Evolutionary conservation across 2,888 invertebrate genomes (phyloP), one percentile per base, ranked within the genome.

Genomic region (Parascotia fuliginaria): DNA sequence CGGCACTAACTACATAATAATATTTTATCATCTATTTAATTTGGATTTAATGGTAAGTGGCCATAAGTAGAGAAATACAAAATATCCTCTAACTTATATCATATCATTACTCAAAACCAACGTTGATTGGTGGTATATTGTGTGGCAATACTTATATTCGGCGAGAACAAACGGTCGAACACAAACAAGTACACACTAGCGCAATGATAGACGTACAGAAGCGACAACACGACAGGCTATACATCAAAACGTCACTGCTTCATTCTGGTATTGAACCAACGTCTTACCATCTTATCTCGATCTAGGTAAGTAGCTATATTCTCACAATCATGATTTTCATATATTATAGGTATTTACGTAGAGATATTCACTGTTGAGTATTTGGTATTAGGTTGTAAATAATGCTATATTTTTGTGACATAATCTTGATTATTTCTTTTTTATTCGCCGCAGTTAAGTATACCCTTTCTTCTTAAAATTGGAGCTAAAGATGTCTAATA

Each of bases 241-340:
- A 77, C 74, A 85, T 89, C 88, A 89, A 83, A 72, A 76, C 62
- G 79, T 83, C 82, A 69, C 60, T 60, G 64, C 43, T 16, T 36
- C 63, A 67, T 53, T 63, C 69, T 60, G 60, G 63, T 67, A 65
- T 65, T 70, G 53, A 64, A 66, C 60, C 56, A 73, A 65, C 70
- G 73, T 81, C 74, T 68, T 58, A 70, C 67, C 69, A 81, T 84
- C 82, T 61, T 57, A 44, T 43, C 68, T 79, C 75, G 77, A 86
- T 87, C 82, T 66, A 44, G 61, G 61, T 65, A 71, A 69, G 65
- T 62, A 65, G 53, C 60, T 55, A 59, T 65, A 70, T 77, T 69
- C 73, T 66, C 72, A 69, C 65, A 70, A 41, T 37, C 39, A 37
- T 55, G 46, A 59, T 62, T 59, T 66, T 55, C 53, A n/a, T 44